phyloP scores from a whole-genome alignment of 2,113 vertebrate genomes.

The Osmerus mordax region DNA sequence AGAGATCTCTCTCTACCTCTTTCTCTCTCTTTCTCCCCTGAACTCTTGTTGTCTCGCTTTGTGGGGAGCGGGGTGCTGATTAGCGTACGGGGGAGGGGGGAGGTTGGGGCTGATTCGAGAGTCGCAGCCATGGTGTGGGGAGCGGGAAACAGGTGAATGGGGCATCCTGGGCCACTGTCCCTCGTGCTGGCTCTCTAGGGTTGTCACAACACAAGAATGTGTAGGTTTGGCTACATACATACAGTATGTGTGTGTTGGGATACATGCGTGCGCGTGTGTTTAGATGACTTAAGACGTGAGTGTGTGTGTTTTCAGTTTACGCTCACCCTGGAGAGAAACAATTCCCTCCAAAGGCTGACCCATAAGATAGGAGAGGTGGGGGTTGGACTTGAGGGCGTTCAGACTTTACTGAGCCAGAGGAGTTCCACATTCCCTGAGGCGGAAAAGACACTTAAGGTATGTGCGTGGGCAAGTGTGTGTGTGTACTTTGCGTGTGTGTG shows the following conservation, averaged over 20 bases:
- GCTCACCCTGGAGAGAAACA: constrained; percentile 65
- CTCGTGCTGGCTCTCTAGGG: background rate
- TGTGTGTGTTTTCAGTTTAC: constrained; percentile 52
- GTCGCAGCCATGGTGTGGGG: too few relatives aligned
- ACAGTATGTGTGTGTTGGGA: constrained; percentile 14
- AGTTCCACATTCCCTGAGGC: constrained; percentile 78
- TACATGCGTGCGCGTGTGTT: background rate
- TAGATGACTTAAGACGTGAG: background rate
- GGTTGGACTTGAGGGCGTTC: constrained; percentile 71
- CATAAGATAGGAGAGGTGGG: constrained; percentile 73
- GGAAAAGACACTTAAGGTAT: constrained; percentile 83
- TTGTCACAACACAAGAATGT: background rate
- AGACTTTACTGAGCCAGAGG: constrained; percentile 77
- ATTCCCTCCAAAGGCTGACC: constrained; percentile 67
- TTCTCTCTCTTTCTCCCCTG: too few relatives aligned
- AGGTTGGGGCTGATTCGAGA: too few relatives aligned
- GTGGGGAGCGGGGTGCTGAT: too few relatives aligned
- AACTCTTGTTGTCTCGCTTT: too few relatives aligned
- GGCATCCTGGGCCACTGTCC: background rate
- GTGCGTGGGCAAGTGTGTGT: constrained; percentile 17
- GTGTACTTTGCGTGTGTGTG: background rate
- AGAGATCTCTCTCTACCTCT: too few relatives aligned
- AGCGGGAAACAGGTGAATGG: too few relatives aligned
- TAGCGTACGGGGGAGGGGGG: too few relatives aligned
- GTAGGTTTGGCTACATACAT: background rate